Evolutionary conservation across 1,140 invertebrate genomes (phyloP).

Genomic region (Rhyacophila brunnea): DNA sequence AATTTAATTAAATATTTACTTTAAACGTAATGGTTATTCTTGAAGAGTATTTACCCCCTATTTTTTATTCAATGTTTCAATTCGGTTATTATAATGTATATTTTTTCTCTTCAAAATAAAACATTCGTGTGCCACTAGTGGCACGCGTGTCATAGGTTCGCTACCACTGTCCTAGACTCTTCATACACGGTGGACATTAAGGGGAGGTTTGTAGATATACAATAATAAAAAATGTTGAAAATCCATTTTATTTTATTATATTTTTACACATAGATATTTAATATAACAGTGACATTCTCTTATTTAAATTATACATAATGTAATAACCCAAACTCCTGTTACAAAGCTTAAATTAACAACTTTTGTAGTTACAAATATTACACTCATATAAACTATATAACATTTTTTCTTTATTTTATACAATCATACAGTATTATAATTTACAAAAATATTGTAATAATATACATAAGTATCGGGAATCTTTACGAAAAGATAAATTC

Average conservation of each 20-base stretch:
- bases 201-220: slow-evolving; percentile 2
- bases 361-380: slow-evolving; percentile 35
- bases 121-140: too few species aligned
- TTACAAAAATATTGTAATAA: slow-evolving; percentile 33
- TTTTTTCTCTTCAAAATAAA: too few species aligned
- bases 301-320: slow-evolving; percentile 24
- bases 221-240: slow-evolving; percentile 12
- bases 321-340: slow-evolving; percentile 34
- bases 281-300: slow-evolving; percentile 33
- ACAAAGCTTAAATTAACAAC: slow-evolving; percentile 37
- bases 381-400: slow-evolving; percentile 36
- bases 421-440: slow-evolving; percentile 31
- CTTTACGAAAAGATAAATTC: slow-evolving; percentile 7
- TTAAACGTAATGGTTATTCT: too few species aligned
- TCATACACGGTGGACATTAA: too few species aligned
- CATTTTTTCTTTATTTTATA: slow-evolving; percentile 31
- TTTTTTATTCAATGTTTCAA: too few species aligned
- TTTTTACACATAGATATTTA: slow-evolving; percentile 34
- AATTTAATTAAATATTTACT: too few species aligned
- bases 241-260: slow-evolving; percentile 29
- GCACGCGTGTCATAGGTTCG: too few species aligned
- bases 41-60: too few species aligned
- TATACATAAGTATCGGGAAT: slow-evolving; percentile 18
- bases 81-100: too few species aligned
- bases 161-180: too few species aligned